A percentile compares a stretch with the other conserved stretches of the same genome.
Evolutionary conservation across 2,888 invertebrate genomes (phyloP).

Genomic region (Melikaiella ostensackeni): DNA sequence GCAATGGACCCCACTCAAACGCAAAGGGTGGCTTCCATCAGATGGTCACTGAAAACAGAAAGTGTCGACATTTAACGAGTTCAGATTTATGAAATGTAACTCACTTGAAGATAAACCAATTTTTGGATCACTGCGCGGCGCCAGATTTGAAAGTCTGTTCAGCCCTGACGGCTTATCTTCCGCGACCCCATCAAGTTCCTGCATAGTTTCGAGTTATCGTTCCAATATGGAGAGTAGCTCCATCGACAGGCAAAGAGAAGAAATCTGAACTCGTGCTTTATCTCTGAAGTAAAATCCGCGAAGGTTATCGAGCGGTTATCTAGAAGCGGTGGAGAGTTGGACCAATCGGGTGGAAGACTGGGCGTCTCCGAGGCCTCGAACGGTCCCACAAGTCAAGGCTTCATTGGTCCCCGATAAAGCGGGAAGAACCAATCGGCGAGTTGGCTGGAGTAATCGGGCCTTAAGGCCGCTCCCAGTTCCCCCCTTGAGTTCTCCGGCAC

Average conservation of each 20-base stretch:
- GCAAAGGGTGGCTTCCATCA: constrained; percentile 17
- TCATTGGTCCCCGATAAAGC: constrained; percentile 50
- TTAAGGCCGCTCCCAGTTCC: constrained; percentile 62
- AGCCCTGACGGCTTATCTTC: neutral
- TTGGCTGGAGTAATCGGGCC: constrained; percentile 55
- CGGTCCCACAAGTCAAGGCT: constrained; percentile 31
- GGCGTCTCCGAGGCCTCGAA: constrained; percentile 43
- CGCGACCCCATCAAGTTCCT: constrained; percentile 7
- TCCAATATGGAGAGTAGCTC: neutral
- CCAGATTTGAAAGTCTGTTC: neutral
- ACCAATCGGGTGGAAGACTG: constrained; percentile 60
- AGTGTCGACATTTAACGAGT: constrained; percentile 2
- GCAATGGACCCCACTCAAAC: constrained; percentile 36
- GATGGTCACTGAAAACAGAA: constrained; percentile 29
- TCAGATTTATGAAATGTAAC: neutral
- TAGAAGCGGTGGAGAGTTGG: constrained; percentile 37
- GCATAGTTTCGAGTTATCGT: constrained; percentile 1
- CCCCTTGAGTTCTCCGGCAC: constrained; percentile 51
- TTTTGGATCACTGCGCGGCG: neutral
- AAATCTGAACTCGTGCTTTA: constrained; percentile 56
- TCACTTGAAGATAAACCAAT: neutral
- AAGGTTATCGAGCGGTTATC: constrained; percentile 55
- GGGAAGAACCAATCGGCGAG: constrained; percentile 49
- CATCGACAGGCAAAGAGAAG: constrained; percentile 1
- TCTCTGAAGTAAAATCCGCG: constrained; percentile 61